Conservation (phyloP, 2,113 vertebrate genomes). For the Onychostruthus taczanowskii region DNA sequence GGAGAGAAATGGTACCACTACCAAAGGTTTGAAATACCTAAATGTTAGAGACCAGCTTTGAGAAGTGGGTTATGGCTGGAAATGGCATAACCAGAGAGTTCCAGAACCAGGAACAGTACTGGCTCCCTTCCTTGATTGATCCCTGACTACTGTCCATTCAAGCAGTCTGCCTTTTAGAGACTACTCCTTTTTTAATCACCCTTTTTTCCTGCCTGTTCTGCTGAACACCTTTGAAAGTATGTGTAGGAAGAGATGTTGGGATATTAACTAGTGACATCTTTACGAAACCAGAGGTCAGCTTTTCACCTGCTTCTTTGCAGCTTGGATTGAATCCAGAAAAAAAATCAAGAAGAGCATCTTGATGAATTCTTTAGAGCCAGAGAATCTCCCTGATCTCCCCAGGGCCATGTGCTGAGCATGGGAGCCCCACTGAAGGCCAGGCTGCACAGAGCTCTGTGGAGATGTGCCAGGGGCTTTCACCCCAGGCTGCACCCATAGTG, state of each 20-base stretch:
- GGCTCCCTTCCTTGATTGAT: neutral
- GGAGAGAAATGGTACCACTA: neutral
- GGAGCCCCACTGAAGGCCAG: neutral
- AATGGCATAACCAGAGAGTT: neutral
- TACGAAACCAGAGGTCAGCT: neutral
- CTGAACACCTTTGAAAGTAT: neutral
- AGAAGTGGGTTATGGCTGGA: neutral
- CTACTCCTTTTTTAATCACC: neutral
- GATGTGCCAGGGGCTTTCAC: neutral
- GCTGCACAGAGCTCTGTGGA: rapidly evolving
- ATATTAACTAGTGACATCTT: rapidly evolving
- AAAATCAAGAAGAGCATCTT: neutral
- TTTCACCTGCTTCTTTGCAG: neutral
- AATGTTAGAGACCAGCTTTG: neutral
- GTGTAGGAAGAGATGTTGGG: neutral
- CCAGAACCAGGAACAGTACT: neutral
- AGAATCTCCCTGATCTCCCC: neutral
- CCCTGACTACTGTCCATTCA: neutral
- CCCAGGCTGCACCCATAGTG: neutral
- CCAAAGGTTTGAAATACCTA: neutral
- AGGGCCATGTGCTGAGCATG: rapidly evolving
- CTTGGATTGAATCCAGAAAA: neutral
- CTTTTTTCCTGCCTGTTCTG: neutral
- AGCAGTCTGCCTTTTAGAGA: neutral
- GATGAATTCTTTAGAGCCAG: neutral